Evolutionary conservation across 2,888 invertebrate genomes (phyloP), one percentile per base, ranked within the genome.

Genomic region (Leucania comma): DNA sequence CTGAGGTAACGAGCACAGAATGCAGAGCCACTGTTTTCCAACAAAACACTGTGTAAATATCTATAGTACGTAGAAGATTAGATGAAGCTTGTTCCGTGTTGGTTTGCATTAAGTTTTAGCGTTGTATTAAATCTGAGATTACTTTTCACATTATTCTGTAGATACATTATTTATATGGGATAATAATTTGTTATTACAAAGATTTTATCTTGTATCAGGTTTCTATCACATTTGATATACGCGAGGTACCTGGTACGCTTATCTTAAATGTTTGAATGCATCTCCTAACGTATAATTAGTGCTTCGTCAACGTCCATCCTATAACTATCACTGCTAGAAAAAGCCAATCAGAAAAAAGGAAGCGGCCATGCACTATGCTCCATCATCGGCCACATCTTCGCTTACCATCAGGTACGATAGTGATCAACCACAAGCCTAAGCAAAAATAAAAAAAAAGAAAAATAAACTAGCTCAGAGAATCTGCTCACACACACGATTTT

Each of bases 1-100:
- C 82, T 62, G 70, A 78, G 64, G 84, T 88, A 89, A 89, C 89
- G 87, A 90, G 89, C 84, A 80, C 77, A 82, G 88, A 89, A 90
- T 89, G 88, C 89, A 64, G 65, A 56, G 54, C 82, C 42, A 60
- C 82, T 73, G 79, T 72, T 87, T 83, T 86, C 87, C 84, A 82
- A 84, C 87, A 85, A 85, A 87, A 83, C 86, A 84, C 85, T 82
- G 72, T 66, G 78, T 58, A 60, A 56, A 12, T n/a, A 72, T 63
- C 65, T 72, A 56, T 72, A 72, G 57, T 64, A 59, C 24, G 17
- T 26, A 57, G 46, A 32, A 72, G 69, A 84, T 77, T 82, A 75
- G 71, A 77, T 71, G 72, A 67, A 65, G 71, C 56, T 69, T 51
- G 60, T 63, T 73, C 60, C 69, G 60, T 75, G 70, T 79, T 78